These are phyloP conservation scores for Phlogophora meticulosa DNA, from an alignment of 2,888 invertebrate species.

Conservation along the genomic window DNA sequence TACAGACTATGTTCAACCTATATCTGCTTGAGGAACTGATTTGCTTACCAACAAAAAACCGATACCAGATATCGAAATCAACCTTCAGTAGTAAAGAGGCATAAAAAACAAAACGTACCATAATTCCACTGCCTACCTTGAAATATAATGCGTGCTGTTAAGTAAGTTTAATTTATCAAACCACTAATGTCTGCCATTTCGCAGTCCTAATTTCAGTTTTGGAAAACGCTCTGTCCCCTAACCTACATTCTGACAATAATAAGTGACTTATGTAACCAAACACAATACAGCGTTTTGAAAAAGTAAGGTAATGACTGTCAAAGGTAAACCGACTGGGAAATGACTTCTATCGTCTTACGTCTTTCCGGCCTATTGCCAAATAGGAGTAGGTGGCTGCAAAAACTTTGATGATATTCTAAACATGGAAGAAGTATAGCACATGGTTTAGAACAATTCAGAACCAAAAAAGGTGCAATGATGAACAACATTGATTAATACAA, in stretches of 20 bases:
- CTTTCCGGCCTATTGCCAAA: conserved; percentile 57
- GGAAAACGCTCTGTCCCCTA: conserved; percentile 46
- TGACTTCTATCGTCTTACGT: conserved; percentile 41
- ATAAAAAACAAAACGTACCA: conserved; percentile 53
- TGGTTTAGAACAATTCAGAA: not conserved
- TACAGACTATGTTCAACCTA: not conserved
- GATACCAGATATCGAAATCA: conserved; percentile 27
- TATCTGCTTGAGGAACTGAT: conserved; percentile 7
- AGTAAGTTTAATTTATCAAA: conserved; percentile 55
- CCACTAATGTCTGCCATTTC: conserved; percentile 54
- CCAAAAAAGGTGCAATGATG: not conserved
- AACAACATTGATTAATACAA: not conserved
- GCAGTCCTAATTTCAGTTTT: conserved; percentile 45
- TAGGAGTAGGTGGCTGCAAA: not conserved
- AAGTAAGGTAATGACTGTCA: conserved; percentile 61
- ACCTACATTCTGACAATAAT: conserved; percentile 63
- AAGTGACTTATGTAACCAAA: conserved; percentile 58
- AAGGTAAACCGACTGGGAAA: conserved; percentile 45
- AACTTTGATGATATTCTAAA: not conserved
- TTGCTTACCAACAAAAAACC: conserved; percentile 24
- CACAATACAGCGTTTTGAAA: conserved; percentile 57
- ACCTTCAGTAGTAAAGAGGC: conserved; percentile 46
- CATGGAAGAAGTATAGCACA: not conserved
- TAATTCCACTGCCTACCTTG: conserved; percentile 57
- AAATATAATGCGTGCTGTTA: conserved; percentile 49